A percentile compares a stretch with the other conserved stretches of the same genome.
phyloP scores from a whole-genome alignment of 1,140 invertebrate genomes.

The Zaprionus camerounensis region DNA sequence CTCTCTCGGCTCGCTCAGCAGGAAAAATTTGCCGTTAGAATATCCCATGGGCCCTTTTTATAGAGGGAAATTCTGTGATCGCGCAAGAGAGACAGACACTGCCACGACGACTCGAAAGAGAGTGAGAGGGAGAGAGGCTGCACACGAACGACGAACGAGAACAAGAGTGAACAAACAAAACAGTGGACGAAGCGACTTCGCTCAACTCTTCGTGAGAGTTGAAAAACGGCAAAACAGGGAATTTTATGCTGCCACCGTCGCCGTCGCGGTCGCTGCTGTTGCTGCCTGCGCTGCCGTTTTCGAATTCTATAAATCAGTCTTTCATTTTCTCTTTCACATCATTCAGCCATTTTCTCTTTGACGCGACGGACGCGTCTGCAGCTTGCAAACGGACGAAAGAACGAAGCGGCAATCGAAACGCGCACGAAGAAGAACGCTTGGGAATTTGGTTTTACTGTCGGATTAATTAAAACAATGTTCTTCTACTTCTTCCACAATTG shows the following conservation, averaged over 20 bases:
- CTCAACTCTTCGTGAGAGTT: conserved; percentile 29
- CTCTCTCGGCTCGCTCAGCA: conserved; percentile 10
- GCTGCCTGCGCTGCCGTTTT: conserved; percentile 51
- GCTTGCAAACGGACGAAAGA: conserved; percentile 58
- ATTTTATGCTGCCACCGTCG: conserved; percentile 40
- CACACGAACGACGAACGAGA: conserved; percentile 34
- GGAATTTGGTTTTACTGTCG: conserved; percentile 58
- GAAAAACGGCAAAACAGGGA: conserved; percentile 47
- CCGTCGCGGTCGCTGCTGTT: conserved; percentile 13
- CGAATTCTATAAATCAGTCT: conserved; percentile 66
- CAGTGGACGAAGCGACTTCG: conserved; percentile 19
- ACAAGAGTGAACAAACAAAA: conserved; percentile 48
- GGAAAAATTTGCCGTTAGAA: conserved; percentile 63
- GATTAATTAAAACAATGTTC: conserved; percentile 54
- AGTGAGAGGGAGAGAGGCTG: conserved; percentile 18
- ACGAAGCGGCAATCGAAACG: conserved; percentile 38
- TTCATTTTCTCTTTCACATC: conserved; percentile 57
- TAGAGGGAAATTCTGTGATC: conserved; percentile 61
- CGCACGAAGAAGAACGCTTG: conserved; percentile 61
- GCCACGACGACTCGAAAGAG: background rate
- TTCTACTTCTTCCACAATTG: conserved; percentile 1
- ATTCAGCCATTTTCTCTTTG: conserved; percentile 82
- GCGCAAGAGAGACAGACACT: conserved; percentile 25
- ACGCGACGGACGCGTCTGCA: conserved; percentile 80
- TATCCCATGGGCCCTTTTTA: conserved; percentile 46